phyloP scores from a whole-genome alignment of 2,797 vertebrate genomes.

The Sebastes itinus region DNA sequence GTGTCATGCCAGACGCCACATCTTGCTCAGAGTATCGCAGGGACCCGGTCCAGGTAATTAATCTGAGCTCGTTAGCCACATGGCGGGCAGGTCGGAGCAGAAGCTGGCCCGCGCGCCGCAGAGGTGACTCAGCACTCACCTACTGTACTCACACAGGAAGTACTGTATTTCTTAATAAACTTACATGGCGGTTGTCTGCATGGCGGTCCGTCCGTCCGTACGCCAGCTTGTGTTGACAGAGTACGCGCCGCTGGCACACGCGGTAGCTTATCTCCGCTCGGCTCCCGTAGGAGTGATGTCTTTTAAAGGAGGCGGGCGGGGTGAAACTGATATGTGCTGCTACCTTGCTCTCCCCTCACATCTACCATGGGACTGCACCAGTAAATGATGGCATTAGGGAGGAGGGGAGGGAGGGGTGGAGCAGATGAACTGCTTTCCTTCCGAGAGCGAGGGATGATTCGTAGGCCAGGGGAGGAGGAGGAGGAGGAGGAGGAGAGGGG shows the following conservation, averaged over 20 bases:
- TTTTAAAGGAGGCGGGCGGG: constrained; percentile 41
- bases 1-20: constrained; percentile 60
- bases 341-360: constrained; percentile 53
- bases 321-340: constrained; percentile 60
- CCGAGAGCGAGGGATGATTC: constrained; percentile 62
- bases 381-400: constrained; percentile 71
- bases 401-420: constrained; percentile 31
- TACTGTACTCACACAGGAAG: constrained; percentile 3
- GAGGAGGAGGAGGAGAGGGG: constrained; percentile 15
- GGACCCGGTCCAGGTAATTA: constrained; percentile 70
- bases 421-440: constrained; percentile 60
- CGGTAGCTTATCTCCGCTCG: constrained; percentile 41
- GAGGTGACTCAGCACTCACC: constrained; percentile 18
- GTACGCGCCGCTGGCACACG: constrained; percentile 20
- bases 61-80: constrained; percentile 76
- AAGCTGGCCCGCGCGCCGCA: constrained; percentile 9
- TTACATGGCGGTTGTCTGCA: neutral
- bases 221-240: constrained; percentile 43
- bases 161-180: neutral
- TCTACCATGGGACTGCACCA: constrained; percentile 59
- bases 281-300: constrained; percentile 41
- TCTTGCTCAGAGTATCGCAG: constrained; percentile 56
- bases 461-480: constrained; percentile 9
- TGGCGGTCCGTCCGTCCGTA: neutral
- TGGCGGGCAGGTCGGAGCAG: constrained; percentile 41